Conservation (phyloP, 2,113 vertebrate species). For the Grammomys dolichurus region DNA sequence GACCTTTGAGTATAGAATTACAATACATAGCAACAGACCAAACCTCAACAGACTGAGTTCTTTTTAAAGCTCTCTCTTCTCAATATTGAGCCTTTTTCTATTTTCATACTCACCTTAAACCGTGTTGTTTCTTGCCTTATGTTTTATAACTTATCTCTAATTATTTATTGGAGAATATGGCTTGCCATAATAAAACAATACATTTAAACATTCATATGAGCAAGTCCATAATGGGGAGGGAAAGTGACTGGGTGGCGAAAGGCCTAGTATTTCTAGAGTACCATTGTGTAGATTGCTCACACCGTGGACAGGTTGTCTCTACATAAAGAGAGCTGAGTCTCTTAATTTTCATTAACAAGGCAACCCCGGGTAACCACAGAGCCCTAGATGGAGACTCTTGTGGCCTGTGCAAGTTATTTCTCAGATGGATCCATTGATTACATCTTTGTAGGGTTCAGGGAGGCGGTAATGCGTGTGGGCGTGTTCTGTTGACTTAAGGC, state of each 20-base stretch:
- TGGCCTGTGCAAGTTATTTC: neutral
- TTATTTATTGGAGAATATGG: neutral
- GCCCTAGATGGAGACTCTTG: neutral
- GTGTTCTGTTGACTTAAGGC: neutral
- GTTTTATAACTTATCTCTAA: neutral
- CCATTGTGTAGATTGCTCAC: neutral
- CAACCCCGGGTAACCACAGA: neutral
- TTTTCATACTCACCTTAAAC: neutral
- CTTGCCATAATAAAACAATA: neutral
- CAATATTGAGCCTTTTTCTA: neutral
- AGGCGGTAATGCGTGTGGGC: neutral
- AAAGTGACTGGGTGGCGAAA: neutral
- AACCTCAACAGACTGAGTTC: neutral
- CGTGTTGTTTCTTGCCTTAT: conserved; percentile 1
- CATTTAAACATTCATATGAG: neutral
- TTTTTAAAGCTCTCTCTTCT: neutral
- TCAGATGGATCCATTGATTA: neutral
- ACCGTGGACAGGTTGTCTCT: too few species aligned
- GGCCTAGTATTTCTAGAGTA: neutral
- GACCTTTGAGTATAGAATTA: too few species aligned
- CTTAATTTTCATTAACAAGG: neutral
- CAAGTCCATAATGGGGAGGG: neutral
- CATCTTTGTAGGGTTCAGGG: neutral
- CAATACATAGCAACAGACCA: too few species aligned
- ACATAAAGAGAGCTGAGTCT: neutral